A percentile compares a stretch with the other conserved stretches of the same genome.
Conservation (phyloP, 2,113 vertebrate genomes). For the human (Homo sapiens) region GRCh38 chr20:40134001-40134500, state of each 20-base stretch:
- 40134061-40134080: not conserved
- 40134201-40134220: not conserved
- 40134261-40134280: not conserved
- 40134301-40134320: not conserved
- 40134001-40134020: not conserved
- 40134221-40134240: not conserved
- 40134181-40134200: accelerated
- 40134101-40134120: not conserved
- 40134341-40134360: not conserved
- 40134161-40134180: not conserved
- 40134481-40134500: not conserved
- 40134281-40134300: not conserved
- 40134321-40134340: not conserved
- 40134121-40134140: not conserved
- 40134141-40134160: not conserved
- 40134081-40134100: not conserved
- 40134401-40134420: too few species aligned
- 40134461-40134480: not conserved
- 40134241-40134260: not conserved
- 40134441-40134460: not conserved
- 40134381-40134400: not conserved
- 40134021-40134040: not conserved
- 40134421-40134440: too few species aligned
- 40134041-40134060: not conserved
- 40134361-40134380: not conserved